Evolutionary conservation across 2,113 vertebrate species (phyloP).

Genomic region (Chaenocephalus aceratus): DNA sequence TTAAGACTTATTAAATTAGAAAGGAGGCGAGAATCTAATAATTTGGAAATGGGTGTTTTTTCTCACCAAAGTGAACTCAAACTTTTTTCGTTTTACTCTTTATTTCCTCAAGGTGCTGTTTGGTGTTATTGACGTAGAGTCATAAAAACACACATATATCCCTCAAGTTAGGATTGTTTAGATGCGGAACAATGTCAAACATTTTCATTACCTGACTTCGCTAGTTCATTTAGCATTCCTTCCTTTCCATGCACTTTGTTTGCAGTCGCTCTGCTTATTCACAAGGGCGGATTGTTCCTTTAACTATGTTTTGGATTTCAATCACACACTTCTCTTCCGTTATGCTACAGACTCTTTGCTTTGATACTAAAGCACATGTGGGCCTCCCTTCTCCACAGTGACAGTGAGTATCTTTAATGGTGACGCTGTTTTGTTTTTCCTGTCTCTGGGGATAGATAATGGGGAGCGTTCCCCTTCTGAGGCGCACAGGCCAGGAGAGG

Average conservation of each 20-base stretch:
- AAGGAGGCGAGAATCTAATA: background rate
- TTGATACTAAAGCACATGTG: constrained; percentile 3
- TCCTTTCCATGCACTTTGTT: background rate
- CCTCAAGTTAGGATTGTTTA: background rate
- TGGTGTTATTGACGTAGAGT: background rate
- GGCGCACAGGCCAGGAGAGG: constrained; percentile 67
- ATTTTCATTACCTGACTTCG: background rate
- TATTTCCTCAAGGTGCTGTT: background rate
- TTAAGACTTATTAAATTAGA: background rate
- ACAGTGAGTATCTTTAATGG: constrained; percentile 73
- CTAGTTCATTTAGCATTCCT: background rate
- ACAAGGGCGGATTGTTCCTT: background rate
- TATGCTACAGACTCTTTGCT: background rate
- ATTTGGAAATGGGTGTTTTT: background rate
- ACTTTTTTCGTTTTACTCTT: background rate
- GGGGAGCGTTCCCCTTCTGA: constrained; percentile 57
- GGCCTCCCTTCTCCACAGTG: constrained; percentile 37
- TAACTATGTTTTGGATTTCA: background rate
- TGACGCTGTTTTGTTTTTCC: constrained; percentile 73
- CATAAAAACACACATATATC: background rate
- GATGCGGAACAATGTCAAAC: background rate
- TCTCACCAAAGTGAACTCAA: background rate
- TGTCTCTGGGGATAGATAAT: constrained; percentile 78
- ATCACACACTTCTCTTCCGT: background rate
- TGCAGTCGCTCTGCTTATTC: background rate